Evolutionary conservation across 23 tunicate species (phyloP).

Genomic region (Trididemnum clinides): DNA sequence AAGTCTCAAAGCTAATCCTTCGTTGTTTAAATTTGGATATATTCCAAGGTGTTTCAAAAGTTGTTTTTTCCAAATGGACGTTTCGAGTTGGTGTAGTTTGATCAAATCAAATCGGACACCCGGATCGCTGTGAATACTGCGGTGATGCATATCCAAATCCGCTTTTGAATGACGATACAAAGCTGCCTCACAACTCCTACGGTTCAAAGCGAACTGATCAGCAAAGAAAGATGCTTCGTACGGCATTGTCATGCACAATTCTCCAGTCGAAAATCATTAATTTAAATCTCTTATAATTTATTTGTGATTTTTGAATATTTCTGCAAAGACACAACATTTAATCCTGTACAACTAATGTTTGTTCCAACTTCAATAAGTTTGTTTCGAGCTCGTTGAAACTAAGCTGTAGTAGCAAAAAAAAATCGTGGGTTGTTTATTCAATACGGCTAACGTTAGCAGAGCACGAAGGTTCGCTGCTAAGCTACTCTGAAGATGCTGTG

Average conservation of each 20-base stretch:
- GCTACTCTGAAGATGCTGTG: no score
- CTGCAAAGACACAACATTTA: no score
- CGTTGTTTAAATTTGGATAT: background rate
- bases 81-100: background rate
- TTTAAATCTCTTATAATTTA: background rate
- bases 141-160: constrained; percentile 42
- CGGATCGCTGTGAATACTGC: constrained; percentile 80
- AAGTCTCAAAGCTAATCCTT: background rate
- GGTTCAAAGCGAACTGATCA: background rate
- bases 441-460: no score
- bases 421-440: no score
- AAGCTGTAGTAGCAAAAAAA: no score
- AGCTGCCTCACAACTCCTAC: constrained; percentile 53
- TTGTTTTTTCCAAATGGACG: background rate
- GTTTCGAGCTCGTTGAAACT: no score
- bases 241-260: background rate
- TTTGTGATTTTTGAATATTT: no score
- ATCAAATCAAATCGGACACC: constrained; percentile 44
- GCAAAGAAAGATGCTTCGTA: background rate
- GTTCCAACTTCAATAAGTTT: no score
- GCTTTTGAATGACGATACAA: constrained; percentile 10
- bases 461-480: no score
- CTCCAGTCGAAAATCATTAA: background rate
- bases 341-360: no score
- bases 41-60: background rate